Evolutionary conservation across 1,140 invertebrate genomes (phyloP), one percentile per base, ranked within the genome.

Genomic region (Lepidotrigona ventralis): DNA sequence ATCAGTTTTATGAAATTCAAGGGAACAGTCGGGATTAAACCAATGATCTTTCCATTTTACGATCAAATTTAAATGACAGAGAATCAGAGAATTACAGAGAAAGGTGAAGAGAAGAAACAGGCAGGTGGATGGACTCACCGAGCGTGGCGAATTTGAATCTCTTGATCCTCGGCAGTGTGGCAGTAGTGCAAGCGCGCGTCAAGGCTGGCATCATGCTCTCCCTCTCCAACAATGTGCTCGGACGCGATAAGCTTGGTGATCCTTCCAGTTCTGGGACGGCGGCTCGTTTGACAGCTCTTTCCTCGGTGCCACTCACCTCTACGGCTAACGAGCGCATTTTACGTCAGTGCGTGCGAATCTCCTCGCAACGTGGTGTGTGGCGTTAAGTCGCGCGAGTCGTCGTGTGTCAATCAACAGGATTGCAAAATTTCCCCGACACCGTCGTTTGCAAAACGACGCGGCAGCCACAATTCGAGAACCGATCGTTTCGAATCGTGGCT

Each of bases 91-190:
- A 5, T n/a, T n/a, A n/a, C n/a, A 46, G 23, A 74, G 6, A 9
- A 5, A 23, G 9, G 69, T 26, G 54, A 63, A 83, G 64, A 14
- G 33, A 19, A 56, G 54, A 56, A 54, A 54, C 19, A 54, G 4
- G 17, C 12, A 56, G 81, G 21, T 3, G 39, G 2, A 4, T 1
- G 0, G 29, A 89, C 88, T 91, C n/a, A 91, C 91, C 85, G 74
- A 88, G 81, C 15, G 86, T 79, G 14, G 83, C 81, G 73, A 89
- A 91, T 72, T 88, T 89, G 56, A 89, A 85, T 54, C 86, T 88
- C 71, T 92, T 91, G 63, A 91, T 84, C 23, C 88, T 84, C 26
- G 91, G 89, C n/a, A 91, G 83, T 74, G 90, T 90, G 56, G 84
- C 83, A 81, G 88, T 81, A 68, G 90, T 81, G 69, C 85, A 91